Evolutionary conservation across 2,797 vertebrate species (phyloP), one percentile per base, ranked within the genome.

Genomic region (Zenarchopterus dispar): DNA sequence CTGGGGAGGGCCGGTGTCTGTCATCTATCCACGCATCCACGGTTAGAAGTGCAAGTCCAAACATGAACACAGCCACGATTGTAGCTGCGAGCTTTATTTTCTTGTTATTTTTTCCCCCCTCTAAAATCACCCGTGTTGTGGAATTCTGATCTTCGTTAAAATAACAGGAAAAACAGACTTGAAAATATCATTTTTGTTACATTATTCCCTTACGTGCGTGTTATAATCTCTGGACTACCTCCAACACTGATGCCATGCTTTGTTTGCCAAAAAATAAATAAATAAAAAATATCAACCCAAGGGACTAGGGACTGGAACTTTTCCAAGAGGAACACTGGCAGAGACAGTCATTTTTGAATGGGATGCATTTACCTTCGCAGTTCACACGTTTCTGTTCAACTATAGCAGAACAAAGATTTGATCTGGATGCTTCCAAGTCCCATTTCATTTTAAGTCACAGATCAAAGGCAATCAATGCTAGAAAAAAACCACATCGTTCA

Each of bases 1-100:
- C 5, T 6, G 28, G 28, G 76, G 57, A 56, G 75, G 81, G 74
- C 77, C 68, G 45, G 78, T 75, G 85, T 81, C 84, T 88, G 86
- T 89, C 84, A 90, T 85, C 87, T 77, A 73, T 54, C 72, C 85
- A 89, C 82, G 85, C 78, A 84, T 75, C 73, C 74, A 55, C 43
- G 62, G 76, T 77, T 76, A 84, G 83, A 84, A 84, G 75, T 65
- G 69, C 55, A 31, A 65, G 63, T 79, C 84, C 75, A 70, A 80
- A 76, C 73, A 77, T 56, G 46, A 84, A 78, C 76, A 81, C 65
- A 51, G 70, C 76, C 80, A 76, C 70, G 44, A 56, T 61, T 76
- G 52, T 80, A 69, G 63, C 62, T 51, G 47, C 44, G 55, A 59
- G 79, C 73, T 64, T 70, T 51, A 69, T 78, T 68, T 80, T 60